These are phyloP conservation scores for Drosophila carrolli DNA, from an alignment of 1,140 invertebrate genomes.

Conservation along the genomic window DNA sequence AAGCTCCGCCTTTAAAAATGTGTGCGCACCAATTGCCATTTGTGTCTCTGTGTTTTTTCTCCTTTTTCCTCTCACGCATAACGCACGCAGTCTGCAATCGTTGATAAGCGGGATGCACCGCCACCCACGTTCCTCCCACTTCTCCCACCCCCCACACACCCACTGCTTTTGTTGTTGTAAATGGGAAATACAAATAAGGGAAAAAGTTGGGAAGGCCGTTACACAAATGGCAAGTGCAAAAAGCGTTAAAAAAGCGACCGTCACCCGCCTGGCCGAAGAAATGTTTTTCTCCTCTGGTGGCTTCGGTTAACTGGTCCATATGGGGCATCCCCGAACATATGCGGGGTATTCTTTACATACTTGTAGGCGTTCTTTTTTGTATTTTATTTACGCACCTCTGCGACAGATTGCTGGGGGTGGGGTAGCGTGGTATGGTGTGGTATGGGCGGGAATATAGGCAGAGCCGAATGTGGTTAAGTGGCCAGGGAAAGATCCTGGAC, in stretches of 20 bases:
- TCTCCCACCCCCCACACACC: not conserved
- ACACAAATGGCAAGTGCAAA: constrained; percentile 78
- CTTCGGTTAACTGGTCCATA: constrained; percentile 68
- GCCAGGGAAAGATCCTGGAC: constrained; percentile 6
- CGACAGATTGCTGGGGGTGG: constrained; percentile 1
- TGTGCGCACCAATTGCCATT: constrained; percentile 82
- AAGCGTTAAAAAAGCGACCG: constrained; percentile 60
- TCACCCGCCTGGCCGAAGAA: constrained; percentile 36
- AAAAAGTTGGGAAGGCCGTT: constrained; percentile 62
- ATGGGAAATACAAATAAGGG: constrained; percentile 51
- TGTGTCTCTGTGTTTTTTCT: constrained; percentile 74
- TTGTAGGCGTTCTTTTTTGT: constrained; percentile 72
- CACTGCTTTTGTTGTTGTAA: constrained; percentile 61
- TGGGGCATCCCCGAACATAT: constrained; percentile 72
- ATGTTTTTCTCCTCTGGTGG: constrained; percentile 33
- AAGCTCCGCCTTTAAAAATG: constrained; percentile 84
- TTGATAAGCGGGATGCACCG: constrained; percentile 64
- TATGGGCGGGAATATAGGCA: constrained; percentile 12
- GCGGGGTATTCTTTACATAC: constrained; percentile 73
- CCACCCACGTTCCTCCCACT: not conserved
- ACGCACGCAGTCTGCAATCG: constrained; percentile 52
- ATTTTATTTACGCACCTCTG: constrained; percentile 72
- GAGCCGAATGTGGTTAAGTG: constrained; percentile 57
- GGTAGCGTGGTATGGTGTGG: not conserved
- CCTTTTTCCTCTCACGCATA: constrained; percentile 77